These are phyloP conservation scores for Phrynocephalus forsythii DNA, from an alignment of 2,797 vertebrate species.

Conservation along the genomic window DNA sequence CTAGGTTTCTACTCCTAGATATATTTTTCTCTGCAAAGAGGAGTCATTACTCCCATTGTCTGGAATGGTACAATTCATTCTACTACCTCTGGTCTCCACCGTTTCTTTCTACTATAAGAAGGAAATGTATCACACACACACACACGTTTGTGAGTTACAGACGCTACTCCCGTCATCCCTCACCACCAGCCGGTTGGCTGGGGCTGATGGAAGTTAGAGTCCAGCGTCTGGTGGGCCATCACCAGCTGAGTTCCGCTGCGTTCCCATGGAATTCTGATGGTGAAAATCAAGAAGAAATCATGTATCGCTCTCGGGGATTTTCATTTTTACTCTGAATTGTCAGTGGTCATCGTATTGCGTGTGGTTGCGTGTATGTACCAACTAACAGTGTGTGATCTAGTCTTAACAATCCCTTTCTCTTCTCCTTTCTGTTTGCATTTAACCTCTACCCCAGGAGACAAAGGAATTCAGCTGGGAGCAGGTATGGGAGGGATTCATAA, in stretches of 20 bases:
- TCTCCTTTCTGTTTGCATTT: constrained; percentile 80
- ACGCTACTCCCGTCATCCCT: background rate
- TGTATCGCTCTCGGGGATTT: background rate
- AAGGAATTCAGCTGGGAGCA: constrained; percentile 98
- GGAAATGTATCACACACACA: too few relatives aligned
- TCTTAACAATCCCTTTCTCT: constrained; percentile 70
- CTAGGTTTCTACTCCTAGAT: background rate
- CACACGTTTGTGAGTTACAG: background rate
- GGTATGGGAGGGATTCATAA: constrained; percentile 78
- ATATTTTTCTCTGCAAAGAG: background rate
- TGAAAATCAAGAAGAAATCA: background rate
- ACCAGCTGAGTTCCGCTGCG: background rate
- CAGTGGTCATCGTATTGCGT: background rate
- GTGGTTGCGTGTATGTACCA: background rate
- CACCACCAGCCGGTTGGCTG: background rate
- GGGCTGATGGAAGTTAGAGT: background rate
- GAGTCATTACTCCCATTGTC: background rate
- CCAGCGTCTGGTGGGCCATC: background rate
- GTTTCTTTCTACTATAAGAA: background rate
- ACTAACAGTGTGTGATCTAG: constrained; percentile 37
- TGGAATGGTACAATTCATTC: background rate
- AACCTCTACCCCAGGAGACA: constrained; percentile 84
- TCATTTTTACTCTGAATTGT: background rate
- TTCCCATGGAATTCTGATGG: background rate
- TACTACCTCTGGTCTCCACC: too few relatives aligned